phyloP scores from a whole-genome alignment of 2,113 vertebrate genomes.

The Psettodes erumei region DNA sequence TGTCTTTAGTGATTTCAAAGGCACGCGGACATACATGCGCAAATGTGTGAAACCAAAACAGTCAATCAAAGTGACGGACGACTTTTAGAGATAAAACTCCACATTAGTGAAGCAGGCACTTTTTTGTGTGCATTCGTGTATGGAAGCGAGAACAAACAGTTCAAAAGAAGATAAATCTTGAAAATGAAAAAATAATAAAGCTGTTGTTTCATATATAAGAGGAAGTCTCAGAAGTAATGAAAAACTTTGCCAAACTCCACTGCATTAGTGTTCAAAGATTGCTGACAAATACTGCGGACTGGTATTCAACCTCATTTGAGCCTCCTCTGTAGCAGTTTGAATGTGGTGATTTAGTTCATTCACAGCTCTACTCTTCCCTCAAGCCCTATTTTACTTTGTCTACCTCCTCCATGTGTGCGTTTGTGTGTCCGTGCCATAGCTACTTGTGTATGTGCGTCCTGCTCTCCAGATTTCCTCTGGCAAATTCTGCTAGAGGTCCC shows the following conservation, averaged over 20 bases:
- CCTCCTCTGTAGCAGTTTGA: neutral
- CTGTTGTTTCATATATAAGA: neutral
- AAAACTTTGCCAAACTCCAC: neutral
- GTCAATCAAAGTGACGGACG: neutral
- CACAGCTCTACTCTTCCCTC: neutral
- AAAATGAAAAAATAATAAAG: neutral
- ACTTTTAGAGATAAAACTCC: neutral
- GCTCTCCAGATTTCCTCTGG: constrained; percentile 12
- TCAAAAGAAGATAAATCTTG: neutral
- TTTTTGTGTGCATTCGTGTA: neutral
- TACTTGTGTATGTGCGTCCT: neutral
- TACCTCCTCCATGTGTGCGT: neutral
- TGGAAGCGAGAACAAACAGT: neutral
- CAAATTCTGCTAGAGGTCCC: constrained; percentile 38
- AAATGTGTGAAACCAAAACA: constrained; percentile 6
- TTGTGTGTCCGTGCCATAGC: neutral
- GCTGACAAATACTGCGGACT: neutral
- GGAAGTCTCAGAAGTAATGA: neutral
- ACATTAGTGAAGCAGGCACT: neutral
- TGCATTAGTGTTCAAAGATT: neutral
- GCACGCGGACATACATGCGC: neutral
- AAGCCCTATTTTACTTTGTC: neutral
- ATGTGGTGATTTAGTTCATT: neutral
- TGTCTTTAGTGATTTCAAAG: neutral
- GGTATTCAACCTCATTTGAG: neutral